Base-by-base conservation (phyloP, 2,113 vertebrate genomes). In the Morone chrysops region DNA sequence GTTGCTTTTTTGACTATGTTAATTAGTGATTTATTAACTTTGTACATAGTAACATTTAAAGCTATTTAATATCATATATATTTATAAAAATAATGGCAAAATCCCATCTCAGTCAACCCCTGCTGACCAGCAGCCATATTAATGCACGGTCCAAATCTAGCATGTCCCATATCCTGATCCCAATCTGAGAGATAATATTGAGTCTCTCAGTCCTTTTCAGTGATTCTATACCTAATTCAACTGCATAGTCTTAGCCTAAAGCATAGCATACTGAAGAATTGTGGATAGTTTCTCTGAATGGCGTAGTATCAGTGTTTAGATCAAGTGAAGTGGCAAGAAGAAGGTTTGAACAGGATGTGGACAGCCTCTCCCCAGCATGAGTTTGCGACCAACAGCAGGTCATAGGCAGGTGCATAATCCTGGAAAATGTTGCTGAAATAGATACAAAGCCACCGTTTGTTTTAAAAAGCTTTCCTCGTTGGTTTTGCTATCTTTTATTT, bases 371-470 rank as follows among this genome's bases (percentile, higher is more conserved):
- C 72, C 14, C 59, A 61, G 59, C 73, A 59, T 45, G n/a, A 31
- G 22, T 72, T 81, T 69, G 63, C 47, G 85, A 75, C 67, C 61
- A 66, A 50, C 71, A 57, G 51, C 65, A 80, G 62, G 50, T 83
- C 38, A 69, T n/a, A n/a, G n/a, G n/a, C n/a, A n/a, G 4, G 53
- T 57, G 68, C 57, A 38, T 78, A 85, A 87, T 88, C 66, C 69
- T 60, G 67, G 16, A 77, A 80, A 85, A 85, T 71, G 83, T 61
- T 73, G 75, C 77, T 74, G 60, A 85, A 89, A 85, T 68, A 66
- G 51, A 87, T 57, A 50, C 40, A 88, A 80, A 88, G 75, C 48
- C 14, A 61, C 8, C 1, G 43, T 67, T 83, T 72, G 68, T 78
- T 80, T 38, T 47, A 66, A 66, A 75, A 60, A 78, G 38, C 66